These are phyloP conservation scores for Sogatella furcifera DNA, from an alignment of 1,140 invertebrate species.

Conservation along the genomic window DNA sequence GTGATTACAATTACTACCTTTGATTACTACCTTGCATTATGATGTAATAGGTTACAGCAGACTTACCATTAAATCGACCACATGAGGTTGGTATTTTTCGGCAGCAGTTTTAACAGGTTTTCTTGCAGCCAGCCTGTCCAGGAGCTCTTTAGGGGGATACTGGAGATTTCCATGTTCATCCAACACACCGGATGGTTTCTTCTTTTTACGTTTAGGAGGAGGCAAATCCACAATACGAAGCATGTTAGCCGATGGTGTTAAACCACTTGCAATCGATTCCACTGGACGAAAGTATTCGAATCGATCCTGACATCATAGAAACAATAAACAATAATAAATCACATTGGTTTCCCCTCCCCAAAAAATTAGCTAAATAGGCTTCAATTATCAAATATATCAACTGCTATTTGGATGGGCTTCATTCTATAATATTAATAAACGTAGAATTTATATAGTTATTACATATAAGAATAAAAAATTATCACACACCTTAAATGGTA, in stretches of 20 bases:
- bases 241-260: constrained; percentile 40
- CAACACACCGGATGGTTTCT: constrained; percentile 26
- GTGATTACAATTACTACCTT: no score
- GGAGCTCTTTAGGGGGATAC: constrained; percentile 33
- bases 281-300: constrained; percentile 45
- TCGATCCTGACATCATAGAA: constrained; percentile 28
- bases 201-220: constrained; percentile 31
- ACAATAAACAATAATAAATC: no score
- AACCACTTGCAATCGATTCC: constrained; percentile 50
- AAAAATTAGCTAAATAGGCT: no score
- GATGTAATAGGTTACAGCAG: neutral
- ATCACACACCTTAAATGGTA: constrained; percentile 35
- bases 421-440: no score
- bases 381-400: no score
- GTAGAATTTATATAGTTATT: no score
- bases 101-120: constrained; percentile 23
- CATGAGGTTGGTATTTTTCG: constrained; percentile 26
- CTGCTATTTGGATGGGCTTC: no score
- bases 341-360: no score
- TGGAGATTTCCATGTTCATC: constrained; percentile 32
- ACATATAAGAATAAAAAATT: neutral
- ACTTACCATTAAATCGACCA: constrained; percentile 29
- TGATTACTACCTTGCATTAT: no score
- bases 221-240: constrained; percentile 40
- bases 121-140: constrained; percentile 25